Evolutionary conservation across 1,140 invertebrate genomes (phyloP).

Genomic region (Globodera rostochiensis): DNA sequence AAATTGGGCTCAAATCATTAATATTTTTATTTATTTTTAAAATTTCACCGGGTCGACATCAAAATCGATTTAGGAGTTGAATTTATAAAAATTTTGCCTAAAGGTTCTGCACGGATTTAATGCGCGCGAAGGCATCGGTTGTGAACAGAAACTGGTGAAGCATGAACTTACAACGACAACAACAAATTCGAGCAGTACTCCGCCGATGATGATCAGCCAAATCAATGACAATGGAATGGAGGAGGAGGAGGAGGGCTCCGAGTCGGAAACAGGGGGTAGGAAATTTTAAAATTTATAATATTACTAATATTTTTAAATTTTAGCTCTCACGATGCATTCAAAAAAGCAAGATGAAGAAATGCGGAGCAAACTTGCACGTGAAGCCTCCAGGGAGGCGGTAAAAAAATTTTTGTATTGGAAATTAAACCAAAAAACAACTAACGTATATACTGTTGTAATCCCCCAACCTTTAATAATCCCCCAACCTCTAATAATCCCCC

Average conservation of each 20-base stretch:
- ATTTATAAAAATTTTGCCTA: neutral
- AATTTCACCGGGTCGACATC: no score
- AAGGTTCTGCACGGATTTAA: constrained; percentile 1
- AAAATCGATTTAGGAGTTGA: no score
- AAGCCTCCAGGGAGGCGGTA: neutral
- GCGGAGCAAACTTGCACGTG: neutral
- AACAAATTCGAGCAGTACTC: neutral
- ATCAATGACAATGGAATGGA: neutral
- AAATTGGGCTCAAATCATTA: no score
- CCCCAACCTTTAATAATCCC: no score
- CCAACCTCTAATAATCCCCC: no score
- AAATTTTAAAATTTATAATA: neutral
- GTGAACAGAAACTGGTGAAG: neutral
- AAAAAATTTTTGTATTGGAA: no score
- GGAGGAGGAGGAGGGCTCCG: constrained; percentile 5
- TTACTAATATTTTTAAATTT: no score
- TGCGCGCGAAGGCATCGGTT: neutral
- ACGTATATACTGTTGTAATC: no score
- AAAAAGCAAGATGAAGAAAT: neutral
- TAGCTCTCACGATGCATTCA: no score
- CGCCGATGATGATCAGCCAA: neutral
- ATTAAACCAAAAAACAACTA: no score
- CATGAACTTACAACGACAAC: neutral
- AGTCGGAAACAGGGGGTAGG: neutral
- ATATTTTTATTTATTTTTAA: no score